phyloP scores from a whole-genome alignment of 1,140 invertebrate species.

The Paraescarpia echinospica region DNA sequence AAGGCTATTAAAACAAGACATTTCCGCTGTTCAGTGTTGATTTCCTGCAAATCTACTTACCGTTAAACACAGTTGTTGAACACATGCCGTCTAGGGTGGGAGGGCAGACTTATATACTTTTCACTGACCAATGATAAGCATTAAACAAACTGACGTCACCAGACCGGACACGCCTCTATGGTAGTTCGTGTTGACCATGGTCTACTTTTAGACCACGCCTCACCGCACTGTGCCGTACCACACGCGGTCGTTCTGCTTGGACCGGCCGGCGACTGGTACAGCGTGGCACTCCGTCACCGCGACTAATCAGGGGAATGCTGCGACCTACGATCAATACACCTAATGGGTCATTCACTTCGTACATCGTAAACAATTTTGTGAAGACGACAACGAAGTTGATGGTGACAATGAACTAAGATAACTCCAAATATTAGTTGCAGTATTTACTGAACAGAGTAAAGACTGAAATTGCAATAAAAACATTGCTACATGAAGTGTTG shows the following conservation, averaged over 20 bases:
- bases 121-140: not conserved
- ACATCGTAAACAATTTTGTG: not conserved
- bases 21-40: not conserved
- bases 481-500: too few relatives aligned
- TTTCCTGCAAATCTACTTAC: not conserved
- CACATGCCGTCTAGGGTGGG: not conserved
- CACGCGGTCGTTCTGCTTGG: too few relatives aligned
- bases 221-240: not conserved
- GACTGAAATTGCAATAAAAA: too few relatives aligned
- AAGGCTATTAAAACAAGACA: not conserved
- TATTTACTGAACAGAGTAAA: too few relatives aligned
- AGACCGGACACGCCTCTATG: not conserved
- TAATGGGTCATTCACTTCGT: not conserved
- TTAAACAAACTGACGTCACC: not conserved
- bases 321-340: not conserved
- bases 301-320: not conserved
- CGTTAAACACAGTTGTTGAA: not conserved
- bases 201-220: not conserved
- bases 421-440: too few relatives aligned
- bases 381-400: too few relatives aligned
- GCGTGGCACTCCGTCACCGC: not conserved
- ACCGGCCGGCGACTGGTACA: not conserved
- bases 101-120: not conserved
- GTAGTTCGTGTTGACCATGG: not conserved
- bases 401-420: too few relatives aligned